Percentiles rank a stretch among this genome's conserved stretches.
These are phyloP conservation scores for Copsychus sechellarum DNA, from an alignment of 2,113 vertebrate species.

Conservation along the genomic window DNA sequence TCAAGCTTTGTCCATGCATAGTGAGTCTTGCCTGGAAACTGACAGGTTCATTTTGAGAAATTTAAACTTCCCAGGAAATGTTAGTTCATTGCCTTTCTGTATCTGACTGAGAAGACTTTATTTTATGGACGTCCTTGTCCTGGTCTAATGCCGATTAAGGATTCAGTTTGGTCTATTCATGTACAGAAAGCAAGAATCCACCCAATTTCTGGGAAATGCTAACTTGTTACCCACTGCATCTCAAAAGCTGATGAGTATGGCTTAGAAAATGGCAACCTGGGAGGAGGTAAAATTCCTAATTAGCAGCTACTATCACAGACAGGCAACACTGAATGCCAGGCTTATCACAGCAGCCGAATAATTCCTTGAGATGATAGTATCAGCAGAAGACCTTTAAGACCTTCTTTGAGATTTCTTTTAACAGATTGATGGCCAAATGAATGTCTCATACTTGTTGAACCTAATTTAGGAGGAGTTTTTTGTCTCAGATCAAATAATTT, in stretches of 20 bases:
- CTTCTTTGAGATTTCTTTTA: background rate
- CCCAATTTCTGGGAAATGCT: background rate
- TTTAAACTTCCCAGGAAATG: background rate
- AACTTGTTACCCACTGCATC: background rate
- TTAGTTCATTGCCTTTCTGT: background rate
- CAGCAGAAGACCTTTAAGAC: background rate
- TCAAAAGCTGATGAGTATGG: background rate
- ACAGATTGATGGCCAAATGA: background rate
- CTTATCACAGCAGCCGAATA: background rate
- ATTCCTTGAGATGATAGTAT: background rate
- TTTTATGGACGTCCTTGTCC: background rate
- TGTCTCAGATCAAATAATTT: background rate
- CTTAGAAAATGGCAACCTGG: background rate
- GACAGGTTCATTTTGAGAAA: background rate
- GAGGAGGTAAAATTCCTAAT: background rate
- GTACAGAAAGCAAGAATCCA: background rate
- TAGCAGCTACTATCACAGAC: background rate
- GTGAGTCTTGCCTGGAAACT: background rate
- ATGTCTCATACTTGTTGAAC: background rate
- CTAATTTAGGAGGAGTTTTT: background rate
- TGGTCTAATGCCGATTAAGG: accelerated
- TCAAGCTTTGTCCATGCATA: background rate
- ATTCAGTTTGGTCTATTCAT: background rate
- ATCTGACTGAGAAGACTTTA: background rate
- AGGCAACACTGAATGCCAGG: background rate